These are phyloP conservation scores for Punctoribates punctum DNA, from an alignment of 2,888 invertebrate genomes.

Conservation along the genomic window DNA sequence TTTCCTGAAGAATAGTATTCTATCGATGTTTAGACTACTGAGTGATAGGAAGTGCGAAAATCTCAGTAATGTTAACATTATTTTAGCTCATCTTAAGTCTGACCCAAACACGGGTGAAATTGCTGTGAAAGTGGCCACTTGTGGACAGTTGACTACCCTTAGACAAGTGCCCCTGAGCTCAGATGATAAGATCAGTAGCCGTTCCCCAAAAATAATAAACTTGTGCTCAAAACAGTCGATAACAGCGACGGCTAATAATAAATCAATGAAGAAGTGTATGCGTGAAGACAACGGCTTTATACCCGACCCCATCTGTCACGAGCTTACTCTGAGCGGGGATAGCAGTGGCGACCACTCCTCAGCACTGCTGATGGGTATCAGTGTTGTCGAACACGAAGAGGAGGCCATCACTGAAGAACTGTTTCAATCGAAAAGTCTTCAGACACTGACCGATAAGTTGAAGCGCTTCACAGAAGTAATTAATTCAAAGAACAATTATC, in stretches of 20 bases:
- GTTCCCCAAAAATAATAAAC: constrained; percentile 28
- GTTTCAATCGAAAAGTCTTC: not conserved
- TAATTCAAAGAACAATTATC: constrained; percentile 8
- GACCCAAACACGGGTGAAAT: not conserved
- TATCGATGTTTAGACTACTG: constrained; percentile 1
- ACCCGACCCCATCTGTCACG: constrained; percentile 26
- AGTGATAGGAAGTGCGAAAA: constrained; percentile 30
- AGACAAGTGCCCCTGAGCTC: constrained; percentile 5
- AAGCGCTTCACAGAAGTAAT: constrained; percentile 21
- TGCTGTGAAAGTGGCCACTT: not conserved
- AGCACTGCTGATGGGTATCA: constrained; percentile 16
- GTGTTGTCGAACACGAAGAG: constrained; percentile 6
- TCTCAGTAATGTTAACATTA: constrained; percentile 15
- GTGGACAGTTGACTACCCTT: constrained; percentile 12
- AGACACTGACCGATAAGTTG: not conserved
- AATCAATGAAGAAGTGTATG: not conserved
- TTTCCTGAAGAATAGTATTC: constrained; percentile 19
- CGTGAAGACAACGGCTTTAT: constrained; percentile 3
- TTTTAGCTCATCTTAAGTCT: not conserved
- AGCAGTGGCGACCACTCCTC: not conserved
- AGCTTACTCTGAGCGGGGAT: not conserved
- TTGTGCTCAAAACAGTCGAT: constrained; percentile 12
- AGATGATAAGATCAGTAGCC: not conserved
- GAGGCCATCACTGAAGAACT: not conserved
- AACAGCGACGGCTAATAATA: not conserved